Base-by-base conservation (phyloP, 2,888 invertebrate species). In the Cryptocephalus primarius region DNA sequence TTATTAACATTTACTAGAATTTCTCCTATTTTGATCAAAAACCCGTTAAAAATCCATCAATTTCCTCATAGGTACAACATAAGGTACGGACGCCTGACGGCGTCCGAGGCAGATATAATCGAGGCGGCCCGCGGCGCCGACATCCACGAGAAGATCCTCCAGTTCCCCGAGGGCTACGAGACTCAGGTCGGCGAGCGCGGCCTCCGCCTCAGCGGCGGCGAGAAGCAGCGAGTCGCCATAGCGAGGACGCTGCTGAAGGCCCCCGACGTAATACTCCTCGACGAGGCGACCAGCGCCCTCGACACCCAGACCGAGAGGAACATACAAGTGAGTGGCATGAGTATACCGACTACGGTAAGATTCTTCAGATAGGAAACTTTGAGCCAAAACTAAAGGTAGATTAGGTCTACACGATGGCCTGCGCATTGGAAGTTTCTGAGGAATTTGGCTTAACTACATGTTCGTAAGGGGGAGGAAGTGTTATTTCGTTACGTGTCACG, bases 141-240 rank as follows among this genome's bases (percentile, higher is more conserved):
- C 61, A 95, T 97, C 57, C 96, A 97, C 64, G 87, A 91, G 36
- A 80, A 82, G 62, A 95, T 97, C 50, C 71, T 89, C 1, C 79
- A 83, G n/a, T 95, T 97, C 70, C 92, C 95, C 1, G 88, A 91
- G 53, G 81, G 80, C 10, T 54, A 51, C 39, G 52, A 52, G n/a
- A 52, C 47, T 2, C 51, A 86, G 81, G 90, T 97, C 13, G 97
- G 97, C 8, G 97, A 97, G 71, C 76, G 97, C 63, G 97, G 97
- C 6, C 71, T 97, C 48, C 83, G 94, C 52, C 73, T 97, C 49
- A 95, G 95, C 65, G 97, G 97, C 1, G 97, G 97, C 1, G 97
- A 97, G 67, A 97, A 99, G 63, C 97, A 99, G 68, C 77, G 96
- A 55, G 91, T 97, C 47, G 97, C 96, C 1, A 97, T 97, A 53